phyloP scores from a whole-genome alignment of 2,888 invertebrate species.

The Spatulosminthurus flaviceps region DNA sequence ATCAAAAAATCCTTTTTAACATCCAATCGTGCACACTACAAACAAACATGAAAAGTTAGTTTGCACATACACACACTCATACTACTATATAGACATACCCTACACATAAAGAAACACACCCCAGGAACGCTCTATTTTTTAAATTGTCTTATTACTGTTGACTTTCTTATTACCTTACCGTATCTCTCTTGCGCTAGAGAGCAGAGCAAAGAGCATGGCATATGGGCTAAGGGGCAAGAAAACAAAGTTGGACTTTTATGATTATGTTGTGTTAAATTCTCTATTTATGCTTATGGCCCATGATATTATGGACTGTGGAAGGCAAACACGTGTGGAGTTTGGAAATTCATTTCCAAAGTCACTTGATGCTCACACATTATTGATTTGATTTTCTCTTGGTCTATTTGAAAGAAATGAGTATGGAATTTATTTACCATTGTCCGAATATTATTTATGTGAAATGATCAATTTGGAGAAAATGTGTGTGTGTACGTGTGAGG shows the following conservation, averaged over 20 bases:
- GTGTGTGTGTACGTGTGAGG: background rate
- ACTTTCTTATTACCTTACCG: background rate
- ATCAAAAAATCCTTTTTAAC: background rate
- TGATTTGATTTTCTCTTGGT: constrained; percentile 1
- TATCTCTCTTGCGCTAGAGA: too few relatives aligned
- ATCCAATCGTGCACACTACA: background rate
- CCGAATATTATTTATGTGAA: constrained; percentile 26
- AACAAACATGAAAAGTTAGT: too few relatives aligned
- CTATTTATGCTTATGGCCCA: background rate
- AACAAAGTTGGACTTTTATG: constrained; percentile 2
- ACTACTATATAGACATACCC: too few relatives aligned
- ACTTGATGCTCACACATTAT: background rate
- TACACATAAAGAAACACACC: background rate
- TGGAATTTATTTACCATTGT: background rate
- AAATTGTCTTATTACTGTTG: background rate
- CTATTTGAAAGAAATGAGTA: background rate
- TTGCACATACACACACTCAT: background rate
- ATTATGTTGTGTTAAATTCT: background rate
- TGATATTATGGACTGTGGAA: too few relatives aligned
- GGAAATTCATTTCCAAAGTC: background rate
- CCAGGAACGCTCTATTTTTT: background rate
- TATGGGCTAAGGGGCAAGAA: background rate
- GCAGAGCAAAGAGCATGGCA: background rate
- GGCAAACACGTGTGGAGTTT: background rate
- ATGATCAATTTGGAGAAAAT: constrained; percentile 26